These are phyloP conservation scores for Brachyhypopomus gauderio DNA, from an alignment of 2,113 vertebrate genomes.

Conservation along the genomic window DNA sequence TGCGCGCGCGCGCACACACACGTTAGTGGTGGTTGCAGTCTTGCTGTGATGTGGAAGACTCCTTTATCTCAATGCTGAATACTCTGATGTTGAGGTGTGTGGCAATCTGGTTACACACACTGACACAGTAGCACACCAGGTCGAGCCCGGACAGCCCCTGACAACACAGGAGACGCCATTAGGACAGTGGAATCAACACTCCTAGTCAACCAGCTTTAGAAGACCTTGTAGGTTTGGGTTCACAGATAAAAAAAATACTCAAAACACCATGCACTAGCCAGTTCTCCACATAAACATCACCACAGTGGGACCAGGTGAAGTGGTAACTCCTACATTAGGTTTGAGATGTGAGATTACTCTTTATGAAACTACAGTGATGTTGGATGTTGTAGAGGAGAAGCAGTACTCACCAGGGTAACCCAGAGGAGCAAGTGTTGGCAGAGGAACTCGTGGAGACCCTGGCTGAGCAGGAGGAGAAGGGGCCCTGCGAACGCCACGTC, in stretches of 20 bases:
- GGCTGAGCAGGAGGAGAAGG: slow-evolving; percentile 82
- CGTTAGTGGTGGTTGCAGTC: slow-evolving; percentile 54
- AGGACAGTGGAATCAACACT: too few species aligned
- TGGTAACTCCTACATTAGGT: too few species aligned
- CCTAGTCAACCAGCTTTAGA: too few species aligned
- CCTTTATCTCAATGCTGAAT: slow-evolving; percentile 78
- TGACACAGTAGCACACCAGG: slow-evolving; percentile 83
- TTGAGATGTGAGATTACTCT: too few species aligned
- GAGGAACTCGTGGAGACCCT: slow-evolving; percentile 87
- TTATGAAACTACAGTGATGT: too few species aligned
- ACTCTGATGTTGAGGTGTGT: slow-evolving; percentile 84
- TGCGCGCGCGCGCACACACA: too few species aligned
- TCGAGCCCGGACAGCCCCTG: slow-evolving; percentile 83
- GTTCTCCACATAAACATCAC: neutral
- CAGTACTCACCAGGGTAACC: slow-evolving; percentile 82
- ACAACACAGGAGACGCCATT: neutral
- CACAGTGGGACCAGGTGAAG: neutral
- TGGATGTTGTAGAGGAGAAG: neutral
- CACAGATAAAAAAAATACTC: neutral
- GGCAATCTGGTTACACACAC: slow-evolving; percentile 86
- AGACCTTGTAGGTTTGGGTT: too few species aligned
- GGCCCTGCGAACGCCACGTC: slow-evolving; percentile 86
- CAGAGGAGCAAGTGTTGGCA: slow-evolving; percentile 85
- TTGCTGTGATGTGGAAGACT: slow-evolving; percentile 61
- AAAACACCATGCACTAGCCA: neutral